These are phyloP conservation scores for Griposia aprilina DNA, from an alignment of 2,888 invertebrate species.

Conservation along the genomic window DNA sequence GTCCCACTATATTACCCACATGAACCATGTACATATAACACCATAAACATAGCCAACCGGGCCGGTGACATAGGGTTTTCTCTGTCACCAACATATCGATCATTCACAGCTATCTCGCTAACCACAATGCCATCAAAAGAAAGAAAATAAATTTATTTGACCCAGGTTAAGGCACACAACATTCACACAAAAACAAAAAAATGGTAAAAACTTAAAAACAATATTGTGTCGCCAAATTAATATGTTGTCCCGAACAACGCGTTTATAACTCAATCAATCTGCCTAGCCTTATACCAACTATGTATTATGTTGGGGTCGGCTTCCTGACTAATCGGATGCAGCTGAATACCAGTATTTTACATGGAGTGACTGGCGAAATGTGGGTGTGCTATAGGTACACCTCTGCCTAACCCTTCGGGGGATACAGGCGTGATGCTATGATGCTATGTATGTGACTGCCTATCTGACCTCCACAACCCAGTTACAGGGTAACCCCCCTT, in stretches of 20 bases:
- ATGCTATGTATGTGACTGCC: no score
- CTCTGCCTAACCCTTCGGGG: no score
- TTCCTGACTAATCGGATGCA: neutral
- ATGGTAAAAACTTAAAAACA: no score
- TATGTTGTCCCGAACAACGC: neutral
- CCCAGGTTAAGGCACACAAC: no score
- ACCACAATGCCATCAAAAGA: neutral
- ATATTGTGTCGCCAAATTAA: no score
- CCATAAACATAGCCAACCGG: neutral
- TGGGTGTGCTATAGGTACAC: no score
- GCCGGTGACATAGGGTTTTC: neutral
- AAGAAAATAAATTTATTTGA: no score
- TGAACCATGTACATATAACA: neutral
- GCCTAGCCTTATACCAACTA: neutral
- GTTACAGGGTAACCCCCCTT: neutral
- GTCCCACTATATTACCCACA: neutral
- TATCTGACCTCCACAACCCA: neutral
- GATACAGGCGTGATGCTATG: no score
- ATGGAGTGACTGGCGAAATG: no score
- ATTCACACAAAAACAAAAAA: no score
- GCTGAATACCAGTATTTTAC: neutral
- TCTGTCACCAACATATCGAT: neutral
- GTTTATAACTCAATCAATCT: constrained; percentile 6
- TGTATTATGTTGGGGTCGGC: neutral
- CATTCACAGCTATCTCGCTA: neutral